phyloP scores from a whole-genome alignment of 2,797 vertebrate species.

The Lophotriccus pileatus region DNA sequence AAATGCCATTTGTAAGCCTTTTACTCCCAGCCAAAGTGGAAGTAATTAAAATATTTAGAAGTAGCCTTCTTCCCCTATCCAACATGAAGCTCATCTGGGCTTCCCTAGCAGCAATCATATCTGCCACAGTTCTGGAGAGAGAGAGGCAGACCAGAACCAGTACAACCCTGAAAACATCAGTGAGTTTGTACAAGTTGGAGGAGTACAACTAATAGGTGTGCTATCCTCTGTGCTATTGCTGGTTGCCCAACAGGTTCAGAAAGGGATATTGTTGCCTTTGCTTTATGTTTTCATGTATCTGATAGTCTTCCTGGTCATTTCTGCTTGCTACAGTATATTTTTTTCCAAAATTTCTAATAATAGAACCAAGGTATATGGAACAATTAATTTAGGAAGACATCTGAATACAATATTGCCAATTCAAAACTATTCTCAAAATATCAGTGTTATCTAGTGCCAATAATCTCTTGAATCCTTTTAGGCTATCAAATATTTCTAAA shows the following conservation, averaged over 20 bases:
- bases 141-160: background rate
- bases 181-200: background rate
- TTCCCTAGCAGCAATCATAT: background rate
- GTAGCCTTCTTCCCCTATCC: background rate
- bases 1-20: conserved; percentile 25
- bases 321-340: fast-evolving
- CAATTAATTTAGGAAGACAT: background rate
- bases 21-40: background rate
- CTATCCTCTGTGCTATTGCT: background rate
- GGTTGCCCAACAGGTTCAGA: background rate
- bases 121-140: background rate
- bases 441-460: background rate
- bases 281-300: background rate
- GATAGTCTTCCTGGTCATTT: background rate
- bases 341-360: background rate
- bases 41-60: conserved; percentile 51
- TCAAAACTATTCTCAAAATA: background rate
- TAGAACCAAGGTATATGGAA: background rate
- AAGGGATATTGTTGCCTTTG: background rate
- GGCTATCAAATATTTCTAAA: background rate
- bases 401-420: background rate
- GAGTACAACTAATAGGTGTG: background rate
- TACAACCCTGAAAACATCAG: background rate
- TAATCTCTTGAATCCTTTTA: background rate
- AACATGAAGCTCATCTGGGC: background rate